Evolutionary conservation across 2,888 invertebrate genomes (phyloP).

Genomic region (Phytoseiulus persimilis): DNA sequence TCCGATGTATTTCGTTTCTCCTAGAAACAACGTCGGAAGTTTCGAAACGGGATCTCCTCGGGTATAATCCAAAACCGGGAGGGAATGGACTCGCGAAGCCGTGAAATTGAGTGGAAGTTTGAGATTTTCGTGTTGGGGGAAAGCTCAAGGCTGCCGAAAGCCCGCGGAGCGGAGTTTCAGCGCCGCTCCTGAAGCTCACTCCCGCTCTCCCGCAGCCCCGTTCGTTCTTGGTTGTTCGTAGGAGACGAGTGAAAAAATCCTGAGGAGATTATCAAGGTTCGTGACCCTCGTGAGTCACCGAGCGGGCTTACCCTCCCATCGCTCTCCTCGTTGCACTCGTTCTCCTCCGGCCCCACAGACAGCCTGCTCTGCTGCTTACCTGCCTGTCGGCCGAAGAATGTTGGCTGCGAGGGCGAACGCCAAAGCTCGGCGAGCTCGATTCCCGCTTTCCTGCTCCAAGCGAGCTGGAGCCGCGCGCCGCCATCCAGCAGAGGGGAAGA

Average conservation of each 20-base stretch:
- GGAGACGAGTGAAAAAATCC: neutral
- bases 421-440: neutral
- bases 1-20: too few species aligned
- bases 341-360: neutral
- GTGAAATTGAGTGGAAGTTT: too few species aligned
- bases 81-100: too few species aligned
- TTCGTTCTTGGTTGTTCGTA: neutral
- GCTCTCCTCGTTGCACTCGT: neutral
- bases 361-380: neutral
- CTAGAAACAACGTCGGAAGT: too few species aligned
- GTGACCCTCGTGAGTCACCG: slow-evolving; percentile 38
- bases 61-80: too few species aligned
- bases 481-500: neutral
- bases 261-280: slow-evolving; percentile 17
- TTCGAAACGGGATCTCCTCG: too few species aligned
- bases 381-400: neutral
- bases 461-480: neutral
- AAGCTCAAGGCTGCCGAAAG: too few species aligned
- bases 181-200: neutral
- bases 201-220: neutral
- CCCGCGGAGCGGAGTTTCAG: too few species aligned
- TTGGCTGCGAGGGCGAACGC: neutral
- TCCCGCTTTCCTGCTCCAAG: neutral
- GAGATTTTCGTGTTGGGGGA: too few species aligned
- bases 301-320: neutral